Conservation (phyloP, 2,888 invertebrate genomes). For the Philaethria dido region DNA sequence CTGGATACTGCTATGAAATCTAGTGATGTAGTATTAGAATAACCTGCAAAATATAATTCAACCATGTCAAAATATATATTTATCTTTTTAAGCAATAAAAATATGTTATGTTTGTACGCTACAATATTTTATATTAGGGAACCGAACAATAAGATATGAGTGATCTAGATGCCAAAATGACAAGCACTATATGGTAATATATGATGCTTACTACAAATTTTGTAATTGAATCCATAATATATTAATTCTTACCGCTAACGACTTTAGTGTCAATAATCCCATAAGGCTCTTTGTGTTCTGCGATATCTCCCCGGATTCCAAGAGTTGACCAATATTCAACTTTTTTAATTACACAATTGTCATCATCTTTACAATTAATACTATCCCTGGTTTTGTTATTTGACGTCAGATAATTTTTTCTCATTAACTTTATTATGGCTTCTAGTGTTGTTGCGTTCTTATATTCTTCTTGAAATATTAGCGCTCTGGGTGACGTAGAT, state of each 20-base stretch:
- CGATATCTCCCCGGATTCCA: constrained; percentile 71
- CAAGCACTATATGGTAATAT: too few relatives aligned
- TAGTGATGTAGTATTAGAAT: constrained; percentile 47
- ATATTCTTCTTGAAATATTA: constrained; percentile 64
- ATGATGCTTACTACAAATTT: neutral
- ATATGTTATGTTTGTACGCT: neutral
- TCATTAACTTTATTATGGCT: constrained; percentile 69
- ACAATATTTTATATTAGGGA: neutral
- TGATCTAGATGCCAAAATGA: too few relatives aligned
- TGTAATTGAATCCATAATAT: neutral
- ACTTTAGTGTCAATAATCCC: constrained; percentile 85
- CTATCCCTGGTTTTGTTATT: constrained; percentile 56
- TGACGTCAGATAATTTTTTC: constrained; percentile 69
- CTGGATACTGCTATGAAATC: constrained; percentile 70
- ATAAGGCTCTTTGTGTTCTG: constrained; percentile 60
- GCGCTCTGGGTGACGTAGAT: constrained; percentile 65
- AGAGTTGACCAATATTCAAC: constrained; percentile 63
- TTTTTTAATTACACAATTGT: constrained; percentile 60
- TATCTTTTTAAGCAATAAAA: neutral
- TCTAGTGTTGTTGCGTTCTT: constrained; percentile 70
- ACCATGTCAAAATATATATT: neutral
- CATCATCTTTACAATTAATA: constrained; percentile 53
- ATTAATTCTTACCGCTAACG: constrained; percentile 64
- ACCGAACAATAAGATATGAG: neutral
- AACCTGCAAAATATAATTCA: constrained; percentile 47